These are phyloP conservation scores for Haemorhous mexicanus DNA, from an alignment of 2,113 vertebrate species.

Conservation along the genomic window DNA sequence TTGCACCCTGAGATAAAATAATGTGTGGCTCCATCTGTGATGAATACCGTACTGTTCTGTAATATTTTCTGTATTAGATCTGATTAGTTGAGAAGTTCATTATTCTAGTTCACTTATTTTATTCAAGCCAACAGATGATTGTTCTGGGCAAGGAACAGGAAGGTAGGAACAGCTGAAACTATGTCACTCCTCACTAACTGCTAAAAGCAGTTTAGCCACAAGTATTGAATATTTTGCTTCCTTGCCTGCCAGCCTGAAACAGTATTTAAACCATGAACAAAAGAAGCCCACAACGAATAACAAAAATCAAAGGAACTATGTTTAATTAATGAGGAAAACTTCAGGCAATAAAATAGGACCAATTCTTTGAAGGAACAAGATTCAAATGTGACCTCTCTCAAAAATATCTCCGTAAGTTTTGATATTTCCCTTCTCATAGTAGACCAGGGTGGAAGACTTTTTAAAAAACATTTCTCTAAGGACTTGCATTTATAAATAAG, in stretches of 20 bases:
- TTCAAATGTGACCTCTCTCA: background rate
- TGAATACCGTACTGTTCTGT: background rate
- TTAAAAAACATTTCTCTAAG: rapidly evolving
- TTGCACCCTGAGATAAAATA: background rate
- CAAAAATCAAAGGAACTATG: background rate
- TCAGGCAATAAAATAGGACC: background rate
- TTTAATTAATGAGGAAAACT: background rate
- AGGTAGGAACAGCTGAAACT: background rate
- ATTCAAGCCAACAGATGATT: background rate
- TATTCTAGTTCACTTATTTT: background rate
- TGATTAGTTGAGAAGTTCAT: background rate
- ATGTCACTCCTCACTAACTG: background rate
- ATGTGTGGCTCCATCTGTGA: background rate
- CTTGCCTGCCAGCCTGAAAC: background rate
- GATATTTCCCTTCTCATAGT: background rate
- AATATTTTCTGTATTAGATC: background rate
- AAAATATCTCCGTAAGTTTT: background rate
- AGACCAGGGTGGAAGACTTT: background rate
- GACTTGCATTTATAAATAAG: background rate
- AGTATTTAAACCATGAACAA: background rate
- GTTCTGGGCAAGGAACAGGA: background rate
- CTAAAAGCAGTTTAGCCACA: background rate
- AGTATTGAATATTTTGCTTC: background rate
- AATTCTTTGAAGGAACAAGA: background rate
- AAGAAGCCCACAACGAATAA: background rate